phyloP scores from a whole-genome alignment of 2,113 vertebrate genomes.

The Notiomystis cincta region DNA sequence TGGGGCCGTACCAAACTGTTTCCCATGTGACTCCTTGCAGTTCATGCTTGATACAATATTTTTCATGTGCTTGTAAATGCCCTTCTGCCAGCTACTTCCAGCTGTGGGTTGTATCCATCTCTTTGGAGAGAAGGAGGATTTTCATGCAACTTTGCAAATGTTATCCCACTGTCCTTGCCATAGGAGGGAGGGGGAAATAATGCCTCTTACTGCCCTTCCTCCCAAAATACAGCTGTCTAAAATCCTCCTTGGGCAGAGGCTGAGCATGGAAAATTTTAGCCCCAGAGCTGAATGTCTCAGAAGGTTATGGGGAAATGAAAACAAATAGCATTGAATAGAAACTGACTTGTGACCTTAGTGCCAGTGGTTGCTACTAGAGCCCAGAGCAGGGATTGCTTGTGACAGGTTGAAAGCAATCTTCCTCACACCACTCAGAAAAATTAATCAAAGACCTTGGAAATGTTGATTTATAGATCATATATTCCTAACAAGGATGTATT shows the following conservation, averaged over 20 bases:
- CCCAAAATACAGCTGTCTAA: not conserved
- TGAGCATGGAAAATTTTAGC: not conserved
- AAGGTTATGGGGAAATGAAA: not conserved
- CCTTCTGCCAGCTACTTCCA: not conserved
- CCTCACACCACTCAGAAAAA: not conserved
- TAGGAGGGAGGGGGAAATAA: not conserved
- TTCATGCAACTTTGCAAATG: not conserved
- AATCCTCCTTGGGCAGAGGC: not conserved
- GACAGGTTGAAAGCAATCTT: not conserved
- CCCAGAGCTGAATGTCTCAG: not conserved
- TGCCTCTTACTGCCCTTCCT: not conserved
- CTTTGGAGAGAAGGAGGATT: not conserved
- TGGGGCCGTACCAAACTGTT: not conserved
- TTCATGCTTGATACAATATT: not conserved
- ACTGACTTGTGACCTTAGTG: conserved; percentile 9
- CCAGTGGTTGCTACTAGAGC: not conserved
- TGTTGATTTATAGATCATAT: not conserved
- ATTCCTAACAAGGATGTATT: not conserved
- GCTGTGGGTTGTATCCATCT: not conserved
- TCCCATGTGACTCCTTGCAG: not conserved
- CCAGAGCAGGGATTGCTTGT: not conserved
- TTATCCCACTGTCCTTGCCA: not conserved
- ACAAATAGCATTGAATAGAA: not conserved
- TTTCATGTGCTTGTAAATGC: not conserved
- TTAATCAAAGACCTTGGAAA: conserved; percentile 6